These are phyloP conservation scores for Petrophora chlorosata DNA, from an alignment of 2,888 invertebrate genomes.

Conservation along the genomic window DNA sequence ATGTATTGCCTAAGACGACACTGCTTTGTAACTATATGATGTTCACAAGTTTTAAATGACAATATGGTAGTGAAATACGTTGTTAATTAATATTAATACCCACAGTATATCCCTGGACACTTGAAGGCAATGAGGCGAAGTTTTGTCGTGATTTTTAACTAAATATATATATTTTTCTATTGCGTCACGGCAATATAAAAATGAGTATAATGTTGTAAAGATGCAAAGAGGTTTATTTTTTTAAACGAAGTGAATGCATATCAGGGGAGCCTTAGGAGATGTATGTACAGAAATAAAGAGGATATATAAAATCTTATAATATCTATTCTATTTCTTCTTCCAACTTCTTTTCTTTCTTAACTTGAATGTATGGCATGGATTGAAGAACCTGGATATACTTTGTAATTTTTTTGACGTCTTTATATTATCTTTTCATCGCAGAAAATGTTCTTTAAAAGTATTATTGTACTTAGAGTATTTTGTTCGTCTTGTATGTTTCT, in stretches of 20 bases:
- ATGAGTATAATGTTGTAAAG: conserved; percentile 57
- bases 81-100: conserved; percentile 17
- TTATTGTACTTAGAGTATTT: background rate
- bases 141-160: conserved; percentile 18
- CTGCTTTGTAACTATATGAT: conserved; percentile 44
- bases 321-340: conserved; percentile 24
- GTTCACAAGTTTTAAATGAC: conserved; percentile 59
- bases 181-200: conserved; percentile 26
- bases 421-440: too few relatives aligned
- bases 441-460: too few relatives aligned
- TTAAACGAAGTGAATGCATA: conserved; percentile 77
- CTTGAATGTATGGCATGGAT: conserved; percentile 28
- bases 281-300: conserved; percentile 42
- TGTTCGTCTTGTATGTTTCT: too few relatives aligned
- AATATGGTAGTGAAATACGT: conserved; percentile 59
- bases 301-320: conserved; percentile 33
- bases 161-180: conserved; percentile 28
- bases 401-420: background rate
- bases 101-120: conserved; percentile 28
- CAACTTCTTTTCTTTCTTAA: conserved; percentile 4
- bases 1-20: conserved; percentile 37
- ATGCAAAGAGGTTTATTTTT: conserved; percentile 79
- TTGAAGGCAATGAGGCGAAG: conserved; percentile 48
- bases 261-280: conserved; percentile 75
- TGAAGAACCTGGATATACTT: background rate